Conservation (phyloP, 2,113 vertebrate species). For the Nothobranchius furzeri region DNA sequence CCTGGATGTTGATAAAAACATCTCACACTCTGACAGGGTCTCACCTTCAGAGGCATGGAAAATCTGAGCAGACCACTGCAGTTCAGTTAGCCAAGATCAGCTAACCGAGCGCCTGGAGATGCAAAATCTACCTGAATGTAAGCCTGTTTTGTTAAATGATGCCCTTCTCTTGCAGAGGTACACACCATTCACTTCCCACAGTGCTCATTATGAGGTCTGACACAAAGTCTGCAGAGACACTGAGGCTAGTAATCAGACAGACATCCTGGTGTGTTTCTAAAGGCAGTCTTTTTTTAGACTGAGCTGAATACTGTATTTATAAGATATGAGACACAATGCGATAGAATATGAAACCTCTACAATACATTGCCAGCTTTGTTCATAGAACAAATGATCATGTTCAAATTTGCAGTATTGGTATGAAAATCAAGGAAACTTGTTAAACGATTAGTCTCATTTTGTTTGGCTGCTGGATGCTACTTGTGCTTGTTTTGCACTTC, state of each 20-base stretch:
- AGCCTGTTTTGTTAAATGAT: not conserved
- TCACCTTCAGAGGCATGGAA: constrained; percentile 10
- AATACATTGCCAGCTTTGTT: not conserved
- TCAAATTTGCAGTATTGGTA: not conserved
- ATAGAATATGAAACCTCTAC: too few species aligned
- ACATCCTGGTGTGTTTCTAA: constrained; percentile 28
- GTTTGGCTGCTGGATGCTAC: constrained; percentile 33
- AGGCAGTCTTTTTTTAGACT: constrained; percentile 9
- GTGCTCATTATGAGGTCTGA: constrained; percentile 57
- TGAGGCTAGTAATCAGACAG: constrained; percentile 50
- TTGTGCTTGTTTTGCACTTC: not conserved
- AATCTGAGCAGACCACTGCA: not conserved
- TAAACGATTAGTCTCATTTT: constrained; percentile 34
- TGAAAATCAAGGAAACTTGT: constrained; percentile 12
- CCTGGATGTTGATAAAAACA: constrained; percentile 42
- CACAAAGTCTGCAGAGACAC: constrained; percentile 39
- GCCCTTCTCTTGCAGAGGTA: not conserved
- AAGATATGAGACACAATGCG: not conserved
- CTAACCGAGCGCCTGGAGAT: constrained; percentile 10
- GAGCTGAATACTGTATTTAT: constrained; percentile 3
- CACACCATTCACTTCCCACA: constrained; percentile 29
- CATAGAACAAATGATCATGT: constrained; percentile 14
- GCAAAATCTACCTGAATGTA: constrained; percentile 11
- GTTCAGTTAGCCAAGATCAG: constrained; percentile 25
- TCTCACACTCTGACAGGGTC: constrained; percentile 16